These are phyloP conservation scores for Zelostemma sp. DNA, from an alignment of 1,140 invertebrate species.

Conservation along the genomic window DNA sequence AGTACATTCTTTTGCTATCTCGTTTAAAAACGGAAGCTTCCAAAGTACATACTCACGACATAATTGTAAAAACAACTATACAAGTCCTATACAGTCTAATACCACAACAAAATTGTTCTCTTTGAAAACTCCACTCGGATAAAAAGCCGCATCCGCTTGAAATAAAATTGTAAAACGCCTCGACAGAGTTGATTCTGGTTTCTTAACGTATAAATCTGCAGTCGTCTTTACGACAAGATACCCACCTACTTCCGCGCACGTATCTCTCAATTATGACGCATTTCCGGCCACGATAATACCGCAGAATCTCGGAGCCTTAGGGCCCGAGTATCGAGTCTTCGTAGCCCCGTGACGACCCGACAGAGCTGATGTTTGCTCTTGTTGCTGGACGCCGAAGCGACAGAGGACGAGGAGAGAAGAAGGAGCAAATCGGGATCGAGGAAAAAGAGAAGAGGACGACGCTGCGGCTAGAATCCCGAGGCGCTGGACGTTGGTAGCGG, in stretches of 20 bases:
- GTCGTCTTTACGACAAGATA: constrained; percentile 18
- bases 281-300: constrained; percentile 61
- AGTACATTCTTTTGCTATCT: no score
- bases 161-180: constrained; percentile 22
- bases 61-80: no score
- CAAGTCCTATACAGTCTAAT: no score
- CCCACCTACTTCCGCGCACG: constrained; percentile 41
- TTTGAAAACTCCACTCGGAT: constrained; percentile 26
- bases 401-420: constrained; percentile 8
- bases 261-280: constrained; percentile 52
- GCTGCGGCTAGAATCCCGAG: constrained; percentile 43
- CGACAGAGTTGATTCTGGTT: not conserved
- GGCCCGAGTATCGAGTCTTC: constrained; percentile 59
- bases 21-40: no score
- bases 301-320: constrained; percentile 52
- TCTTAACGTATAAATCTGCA: not conserved
- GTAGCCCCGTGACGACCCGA: constrained; percentile 64
- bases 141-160: constrained; percentile 25
- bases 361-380: constrained; percentile 61
- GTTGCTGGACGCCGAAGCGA: constrained; percentile 52
- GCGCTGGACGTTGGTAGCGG: constrained; percentile 59
- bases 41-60: no score
- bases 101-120: no score
- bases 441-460: constrained; percentile 40
- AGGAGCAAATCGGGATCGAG: constrained; percentile 21